Evolutionary conservation across 2,888 invertebrate genomes (phyloP), one percentile per base, ranked within the genome.

Genomic region (Timema podura): DNA sequence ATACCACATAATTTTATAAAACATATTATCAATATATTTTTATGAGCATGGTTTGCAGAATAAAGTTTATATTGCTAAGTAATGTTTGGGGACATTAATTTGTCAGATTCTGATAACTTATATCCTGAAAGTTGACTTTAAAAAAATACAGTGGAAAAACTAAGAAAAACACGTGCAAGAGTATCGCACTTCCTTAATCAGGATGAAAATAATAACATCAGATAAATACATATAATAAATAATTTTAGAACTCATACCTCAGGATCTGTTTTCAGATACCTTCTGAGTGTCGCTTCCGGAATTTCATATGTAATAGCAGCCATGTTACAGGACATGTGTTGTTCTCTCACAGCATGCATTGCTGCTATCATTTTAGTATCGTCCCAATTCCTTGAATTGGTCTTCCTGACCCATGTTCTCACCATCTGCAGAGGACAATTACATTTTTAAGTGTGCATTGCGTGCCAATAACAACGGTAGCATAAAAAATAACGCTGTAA

Each of bases 241-340:
- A 5, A 2, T 5, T 8, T 13, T 5, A 2, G 1, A 5, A 5
- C 6, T 54, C 54, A 13, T 13, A 2, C 54, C 54, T 54, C 54
- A 54, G 54, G 54, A 54, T 54, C 6, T 15, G 54, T 54, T 5
- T 54, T 54, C 54, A 54, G 54, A 54, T 54, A 54, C 16, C 54
- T 54, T 54, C 54, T 13, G 54, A 16, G 2, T 54, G 2, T 54
- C 5, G n/a, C n/a, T n/a, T n/a, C n/a, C n/a, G n/a, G n/a, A n/a
- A n/a, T n/a, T n/a, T n/a, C n/a, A 54, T 54, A 54, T 54, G 54
- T 54, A 16, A 16, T 54, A 54, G 10, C n/a, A 54, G n/a, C 7
- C 54, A 54, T 13, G 2, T 54, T 54, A 54, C 10, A 54, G n/a
- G 54, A 54, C n/a, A 6, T n/a, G n/a, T n/a, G n/a, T n/a, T n/a